Evolutionary conservation across 2,113 vertebrate genomes (phyloP).

Genomic region (Anser brachyrhynchus): DNA sequence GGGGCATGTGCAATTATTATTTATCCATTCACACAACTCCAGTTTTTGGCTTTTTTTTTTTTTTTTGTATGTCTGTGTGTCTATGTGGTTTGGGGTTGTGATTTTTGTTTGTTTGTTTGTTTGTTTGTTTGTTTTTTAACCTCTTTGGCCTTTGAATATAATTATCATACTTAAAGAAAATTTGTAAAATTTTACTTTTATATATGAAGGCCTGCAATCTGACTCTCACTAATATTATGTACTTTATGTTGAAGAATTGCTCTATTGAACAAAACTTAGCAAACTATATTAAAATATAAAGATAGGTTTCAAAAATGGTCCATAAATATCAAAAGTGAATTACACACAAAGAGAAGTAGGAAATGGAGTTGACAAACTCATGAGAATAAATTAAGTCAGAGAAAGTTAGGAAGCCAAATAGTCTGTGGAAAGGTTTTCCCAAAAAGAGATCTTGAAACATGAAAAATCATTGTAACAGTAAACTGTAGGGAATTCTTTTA

Average conservation of each 20-base stretch:
- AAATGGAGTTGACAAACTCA: neutral
- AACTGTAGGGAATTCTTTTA: neutral
- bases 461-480: neutral
- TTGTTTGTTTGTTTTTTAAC: neutral
- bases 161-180: conserved; percentile 1
- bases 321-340: neutral
- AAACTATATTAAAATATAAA: neutral
- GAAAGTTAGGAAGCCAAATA: neutral
- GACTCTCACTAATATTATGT: neutral
- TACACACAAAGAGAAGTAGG: neutral
- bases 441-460: neutral
- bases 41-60: neutral
- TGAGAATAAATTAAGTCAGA: neutral
- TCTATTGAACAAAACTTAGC: neutral
- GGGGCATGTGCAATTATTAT: conserved; percentile 9
- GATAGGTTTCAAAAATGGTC: neutral
- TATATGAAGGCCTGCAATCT: neutral
- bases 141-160: conserved; percentile 23
- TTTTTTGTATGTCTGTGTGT: neutral
- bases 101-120: neutral
- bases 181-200: neutral
- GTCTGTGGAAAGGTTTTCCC: neutral
- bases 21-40: conserved; percentile 1
- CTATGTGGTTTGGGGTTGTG: neutral
- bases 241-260: neutral